Base-by-base conservation (phyloP, 2,113 vertebrate genomes). In the Myocastor coypus region DNA sequence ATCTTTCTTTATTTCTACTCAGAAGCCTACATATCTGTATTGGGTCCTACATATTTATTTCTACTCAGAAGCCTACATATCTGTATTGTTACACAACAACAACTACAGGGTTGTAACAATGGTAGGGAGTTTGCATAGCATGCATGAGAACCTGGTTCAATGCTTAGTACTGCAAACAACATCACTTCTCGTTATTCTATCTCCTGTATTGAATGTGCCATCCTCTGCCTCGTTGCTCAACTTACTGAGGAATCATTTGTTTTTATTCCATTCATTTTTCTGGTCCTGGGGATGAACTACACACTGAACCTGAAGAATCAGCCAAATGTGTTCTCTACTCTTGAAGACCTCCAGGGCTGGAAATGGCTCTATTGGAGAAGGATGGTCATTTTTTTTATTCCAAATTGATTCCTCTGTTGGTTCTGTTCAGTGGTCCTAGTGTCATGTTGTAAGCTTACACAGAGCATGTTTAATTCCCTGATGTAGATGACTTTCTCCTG, bases 381-480 rank as follows among this genome's bases (percentile, higher is more conserved):
- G 59, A 40, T 85, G 61, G 37, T 32, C 34, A 50, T 50, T 86
- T 68, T 92, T 92, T 37, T 85, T 82, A 81, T 40, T 77, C n/a
- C 63, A 83, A 68, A 46, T 6, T 0, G 55, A 86, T 52, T 91
- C 34, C 30, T n/a, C 55, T 50, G 22, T 14, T 69, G 24, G 11
- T 85, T 59, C 42, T 71, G 34, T 32, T 32, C 52, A 52, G 46
- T 30, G 32, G 83, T 71, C 17, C 64, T 19, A 20, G 3, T 20
- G 28, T 90, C 77, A 37, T 13, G 20, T 64, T 50, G 10, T 63
- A 91, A 90, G 71, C 52, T 40, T 40, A 40, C 26, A 30, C 28
- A 91, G 55, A 82, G 16, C 55, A 78, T 66, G 66, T 78, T 87
- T 59, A 66, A 46, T 87, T 87, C 63, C 87, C 90, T 86, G 82